A percentile compares a stretch with the other conserved stretches of the same genome.
These are phyloP conservation scores for Melanchra persicariae DNA, from an alignment of 2,888 invertebrate species.

Conservation along the genomic window DNA sequence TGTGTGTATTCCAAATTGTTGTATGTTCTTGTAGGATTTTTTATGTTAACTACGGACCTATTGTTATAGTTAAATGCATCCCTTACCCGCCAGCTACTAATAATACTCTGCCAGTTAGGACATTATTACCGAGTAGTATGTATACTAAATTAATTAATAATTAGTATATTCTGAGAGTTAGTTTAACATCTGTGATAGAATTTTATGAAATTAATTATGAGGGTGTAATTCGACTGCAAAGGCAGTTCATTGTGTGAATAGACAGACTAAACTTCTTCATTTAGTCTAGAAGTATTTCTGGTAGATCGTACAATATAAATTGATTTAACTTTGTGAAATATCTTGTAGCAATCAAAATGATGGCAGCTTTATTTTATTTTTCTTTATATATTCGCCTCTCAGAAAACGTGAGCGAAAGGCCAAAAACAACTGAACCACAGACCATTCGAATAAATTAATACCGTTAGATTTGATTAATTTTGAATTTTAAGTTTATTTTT, in stretches of 20 bases:
- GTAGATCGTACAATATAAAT: constrained; percentile 8
- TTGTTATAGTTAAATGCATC: constrained; percentile 42
- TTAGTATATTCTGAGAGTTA: constrained; percentile 55
- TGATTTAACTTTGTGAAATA: constrained; percentile 9
- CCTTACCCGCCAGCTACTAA: constrained; percentile 47
- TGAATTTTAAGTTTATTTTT: neutral
- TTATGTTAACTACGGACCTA: constrained; percentile 37
- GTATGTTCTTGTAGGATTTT: constrained; percentile 35
- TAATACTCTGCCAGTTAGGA: constrained; percentile 59
- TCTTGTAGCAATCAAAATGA: neutral
- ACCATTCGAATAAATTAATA: constrained; percentile 20
- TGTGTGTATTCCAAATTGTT: constrained; percentile 38
- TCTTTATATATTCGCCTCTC: constrained; percentile 25
- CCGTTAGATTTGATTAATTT: constrained; percentile 6
- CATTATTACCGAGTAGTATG: constrained; percentile 42
- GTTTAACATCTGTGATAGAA: constrained; percentile 74
- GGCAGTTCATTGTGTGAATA: constrained; percentile 41
- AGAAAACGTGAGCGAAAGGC: constrained; percentile 7
- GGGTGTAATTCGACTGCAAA: constrained; percentile 49
- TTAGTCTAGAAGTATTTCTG: constrained; percentile 31
- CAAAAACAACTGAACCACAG: constrained; percentile 19
- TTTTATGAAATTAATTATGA: constrained; percentile 61
- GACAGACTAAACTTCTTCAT: constrained; percentile 24
- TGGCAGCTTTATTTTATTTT: constrained; percentile 19
- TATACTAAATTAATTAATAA: constrained; percentile 53